Evolutionary conservation across 2,888 invertebrate genomes (phyloP), one percentile per base, ranked within the genome.

Genomic region (Drosophila nigricruria): DNA sequence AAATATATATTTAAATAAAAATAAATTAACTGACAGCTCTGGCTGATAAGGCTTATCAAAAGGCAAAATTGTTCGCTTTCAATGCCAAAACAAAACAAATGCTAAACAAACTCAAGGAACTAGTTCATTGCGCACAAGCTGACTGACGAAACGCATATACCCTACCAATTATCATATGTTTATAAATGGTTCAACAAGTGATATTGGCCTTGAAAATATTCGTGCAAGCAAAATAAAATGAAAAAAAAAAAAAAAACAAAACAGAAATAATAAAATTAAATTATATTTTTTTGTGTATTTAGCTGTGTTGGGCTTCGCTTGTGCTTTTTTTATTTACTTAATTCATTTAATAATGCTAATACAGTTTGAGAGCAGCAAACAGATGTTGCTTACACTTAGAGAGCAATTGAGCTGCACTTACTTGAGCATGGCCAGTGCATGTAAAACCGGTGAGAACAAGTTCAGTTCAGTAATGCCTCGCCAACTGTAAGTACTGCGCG

Each of bases 181-280:
- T 23, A n/a, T 64, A 57, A 60, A 47, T 36, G 70, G 62, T 77
- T 75, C 34, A 53, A 65, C 65, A 82, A 87, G 75, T 79, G 88
- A 83, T 88, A 83, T 90, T 90, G 88, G 90, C 88, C 88, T 88
- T 88, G 88, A 89, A 88, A 77, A 69, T 61, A 70, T 66, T 81
- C 52, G 74, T 64, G 70, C 49, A 70, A 80, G 45, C 53, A 38
- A 59, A 73, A 54, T 20, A 42, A 61, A 58, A 36, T n/a, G 3
- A 47, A 52, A 30, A 34, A 34, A 40, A 49, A 54, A 72, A 45
- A 56, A 20, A 42, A n/a, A 36, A 16, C 42, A 52, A 30, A 40
- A 40, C 38, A 54, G 47, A 78, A 45, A 61, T 38, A 64, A 69
- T 25, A 54, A 60, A 54, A 54, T 30, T 20, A 54, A 60, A 75